These are phyloP conservation scores for Drosophila neonasuta DNA, from an alignment of 2,888 invertebrate species.

Conservation along the genomic window DNA sequence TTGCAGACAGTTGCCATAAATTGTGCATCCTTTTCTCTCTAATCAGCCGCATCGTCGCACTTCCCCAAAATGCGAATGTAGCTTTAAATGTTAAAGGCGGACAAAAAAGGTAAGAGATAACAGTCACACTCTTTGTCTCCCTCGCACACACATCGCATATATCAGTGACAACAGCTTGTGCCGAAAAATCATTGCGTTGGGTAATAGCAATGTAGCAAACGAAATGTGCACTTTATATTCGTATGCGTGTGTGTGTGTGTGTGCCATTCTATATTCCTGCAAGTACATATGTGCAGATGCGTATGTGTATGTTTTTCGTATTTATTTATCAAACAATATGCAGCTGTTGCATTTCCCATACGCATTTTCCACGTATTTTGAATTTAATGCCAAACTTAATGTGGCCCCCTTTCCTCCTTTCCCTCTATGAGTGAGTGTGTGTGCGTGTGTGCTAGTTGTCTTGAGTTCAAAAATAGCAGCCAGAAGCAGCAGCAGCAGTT, in stretches of 20 bases:
- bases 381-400: slow-evolving; percentile 61
- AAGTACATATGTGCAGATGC: slow-evolving; percentile 2
- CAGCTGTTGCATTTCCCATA: slow-evolving; percentile 74
- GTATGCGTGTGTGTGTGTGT: neutral
- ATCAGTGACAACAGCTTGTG: slow-evolving; percentile 61
- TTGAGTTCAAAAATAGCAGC: slow-evolving; percentile 49
- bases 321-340: slow-evolving; percentile 71
- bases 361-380: slow-evolving; percentile 63
- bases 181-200: slow-evolving; percentile 60
- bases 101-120: slow-evolving; percentile 3
- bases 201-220: slow-evolving; percentile 33
- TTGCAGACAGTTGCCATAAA: slow-evolving; percentile 48
- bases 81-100: slow-evolving; percentile 49
- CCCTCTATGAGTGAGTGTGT: neutral
- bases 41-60: slow-evolving; percentile 32
- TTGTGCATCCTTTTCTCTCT: slow-evolving; percentile 45
- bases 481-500: slow-evolving; percentile 5
- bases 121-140: slow-evolving; percentile 5
- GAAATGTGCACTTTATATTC: slow-evolving; percentile 14
- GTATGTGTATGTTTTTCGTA: slow-evolving; percentile 37
- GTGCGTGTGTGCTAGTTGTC: slow-evolving; percentile 26
- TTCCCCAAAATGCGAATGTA: neutral
- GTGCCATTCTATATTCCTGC: slow-evolving; percentile 14
- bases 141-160: slow-evolving; percentile 20
- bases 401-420: slow-evolving; percentile 11